Evolutionary conservation across 1,140 invertebrate species (phyloP).

Genomic region (Scaptomyza hsui): DNA sequence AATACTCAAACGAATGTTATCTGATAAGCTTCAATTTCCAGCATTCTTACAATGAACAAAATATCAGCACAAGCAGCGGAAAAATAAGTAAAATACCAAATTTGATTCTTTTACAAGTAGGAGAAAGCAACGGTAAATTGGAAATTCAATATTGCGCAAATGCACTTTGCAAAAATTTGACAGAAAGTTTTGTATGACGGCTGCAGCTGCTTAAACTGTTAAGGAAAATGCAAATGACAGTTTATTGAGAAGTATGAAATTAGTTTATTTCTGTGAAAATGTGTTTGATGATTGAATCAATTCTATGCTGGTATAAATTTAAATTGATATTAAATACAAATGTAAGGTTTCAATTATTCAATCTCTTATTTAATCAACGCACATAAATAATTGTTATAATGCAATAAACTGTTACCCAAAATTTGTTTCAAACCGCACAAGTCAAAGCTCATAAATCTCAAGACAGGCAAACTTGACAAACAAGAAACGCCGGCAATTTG

Average conservation of each 20-base stretch:
- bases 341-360: no score
- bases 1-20: background rate
- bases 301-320: no score
- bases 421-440: constrained; percentile 3
- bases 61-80: background rate
- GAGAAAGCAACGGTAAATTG: background rate
- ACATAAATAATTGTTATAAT: no score
- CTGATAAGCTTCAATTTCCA: constrained; percentile 22
- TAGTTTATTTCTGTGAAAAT: background rate
- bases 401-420: no score
- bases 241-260: background rate
- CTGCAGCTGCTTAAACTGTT: no score
- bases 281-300: no score
- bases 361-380: no score
- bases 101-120: background rate
- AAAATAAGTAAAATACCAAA: background rate
- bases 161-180: background rate
- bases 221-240: background rate
- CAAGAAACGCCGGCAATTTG: constrained; percentile 28
- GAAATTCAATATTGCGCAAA: background rate
- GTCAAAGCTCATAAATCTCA: constrained; percentile 31
- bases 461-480: background rate
- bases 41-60: background rate
- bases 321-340: no score
- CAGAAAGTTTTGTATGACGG: no score